Base-by-base conservation (phyloP, 2,797 vertebrate species). In the Silurus aristotelis region DNA sequence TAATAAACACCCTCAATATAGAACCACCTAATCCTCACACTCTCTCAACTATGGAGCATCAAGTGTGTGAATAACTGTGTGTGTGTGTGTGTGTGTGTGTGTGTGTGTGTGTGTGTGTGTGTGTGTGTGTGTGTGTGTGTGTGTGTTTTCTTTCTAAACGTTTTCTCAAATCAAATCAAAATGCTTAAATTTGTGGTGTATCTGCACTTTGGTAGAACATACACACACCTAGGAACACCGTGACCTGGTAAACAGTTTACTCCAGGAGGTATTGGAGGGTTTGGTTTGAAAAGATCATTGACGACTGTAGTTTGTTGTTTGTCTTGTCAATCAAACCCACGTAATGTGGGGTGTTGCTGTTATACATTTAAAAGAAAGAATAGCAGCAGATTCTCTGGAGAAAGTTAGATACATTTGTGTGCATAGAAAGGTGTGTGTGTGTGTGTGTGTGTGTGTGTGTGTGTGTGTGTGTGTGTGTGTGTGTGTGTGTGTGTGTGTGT, bases 401-500 rank as follows among this genome's bases (percentile, higher is more conserved):
- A 52, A 52, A 0, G 72, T 31, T 77, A 12, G 27, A 77, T 25
- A 58, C 5, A 10, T 31, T 7, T 31, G 14, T 56, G 72, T 25
- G n/a, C 27, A 27, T 27, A n/a, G 10, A 52, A 6, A 9, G 7
- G 9, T 46, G 15, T 58, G 6, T 38, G 38, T 38, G 38, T 38
- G 31, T 38, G 31, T 38, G 31, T 38, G 31, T 38, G 31, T 38
- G 31, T 38, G 31, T 38, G 31, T 38, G 31, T 38, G 31, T 38
- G 31, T 38, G 31, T 38, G 31, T 46, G 25, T 27, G 61, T 13
- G 25, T 43, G 48, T 56, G 60, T 25, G 27, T 70, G 46, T 73
- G 20, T 46, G 67, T 80, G 58, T 80, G 75, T 80, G 56, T 52
- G 81, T 68, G 70, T 82, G 63, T 70, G 25, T 67, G 84, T 61